Evolutionary conservation across 2,888 invertebrate species (phyloP).

Genomic region (Xestia xanthographa): DNA sequence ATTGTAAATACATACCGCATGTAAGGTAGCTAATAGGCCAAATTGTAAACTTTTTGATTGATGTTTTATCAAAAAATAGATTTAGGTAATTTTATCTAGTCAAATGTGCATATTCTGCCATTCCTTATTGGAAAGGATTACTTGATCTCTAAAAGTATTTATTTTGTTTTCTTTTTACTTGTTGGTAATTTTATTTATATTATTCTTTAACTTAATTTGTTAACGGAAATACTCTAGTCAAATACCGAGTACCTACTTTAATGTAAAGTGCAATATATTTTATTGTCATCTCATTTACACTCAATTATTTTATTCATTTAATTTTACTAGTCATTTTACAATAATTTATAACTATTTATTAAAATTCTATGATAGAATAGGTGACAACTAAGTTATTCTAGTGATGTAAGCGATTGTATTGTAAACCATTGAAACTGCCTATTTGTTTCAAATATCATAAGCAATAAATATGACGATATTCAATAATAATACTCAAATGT

Average conservation of each 20-base stretch:
- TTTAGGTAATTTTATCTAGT: conserved; percentile 68
- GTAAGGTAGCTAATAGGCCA: conserved; percentile 50
- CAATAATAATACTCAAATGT: conserved; percentile 77
- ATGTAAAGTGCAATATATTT: conserved; percentile 86
- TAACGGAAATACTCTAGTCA: conserved; percentile 74
- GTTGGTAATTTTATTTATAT: conserved; percentile 74
- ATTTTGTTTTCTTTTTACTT: conserved; percentile 65
- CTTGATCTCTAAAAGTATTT: conserved; percentile 67
- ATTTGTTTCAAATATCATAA: conserved; percentile 61
- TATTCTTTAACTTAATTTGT: conserved; percentile 66
- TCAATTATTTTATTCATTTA: conserved; percentile 69
- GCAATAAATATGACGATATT: conserved; percentile 77
- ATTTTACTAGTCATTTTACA: conserved; percentile 73
- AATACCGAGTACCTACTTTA: conserved; percentile 58
- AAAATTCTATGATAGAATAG: conserved; percentile 47
- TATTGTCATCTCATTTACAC: conserved; percentile 78
- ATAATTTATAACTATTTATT: conserved; percentile 70
- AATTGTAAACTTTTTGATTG: conserved; percentile 58
- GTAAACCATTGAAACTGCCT: conserved; percentile 61
- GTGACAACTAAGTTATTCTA: conserved; percentile 57
- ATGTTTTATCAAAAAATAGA: conserved; percentile 57
- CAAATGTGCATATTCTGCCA: conserved; percentile 65
- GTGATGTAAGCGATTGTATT: conserved; percentile 58
- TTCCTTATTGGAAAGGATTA: conserved; percentile 63
- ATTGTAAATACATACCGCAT: conserved; percentile 57